phyloP scores from a whole-genome alignment of 2,113 vertebrate species.

The Melanostigma gelatinosum region DNA sequence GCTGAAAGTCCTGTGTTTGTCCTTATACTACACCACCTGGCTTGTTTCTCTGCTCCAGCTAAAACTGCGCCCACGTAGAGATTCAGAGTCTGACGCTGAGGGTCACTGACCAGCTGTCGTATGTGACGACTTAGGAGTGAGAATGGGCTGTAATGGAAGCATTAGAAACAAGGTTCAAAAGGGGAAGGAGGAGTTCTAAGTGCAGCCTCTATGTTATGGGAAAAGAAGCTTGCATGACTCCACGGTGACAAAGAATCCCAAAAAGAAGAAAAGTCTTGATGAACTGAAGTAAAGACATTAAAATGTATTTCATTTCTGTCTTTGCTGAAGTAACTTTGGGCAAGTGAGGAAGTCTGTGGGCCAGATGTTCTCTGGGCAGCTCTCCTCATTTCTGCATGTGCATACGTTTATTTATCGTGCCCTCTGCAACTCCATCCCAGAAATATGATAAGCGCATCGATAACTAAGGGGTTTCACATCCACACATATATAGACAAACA shows the following conservation, averaged over 20 bases:
- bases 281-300: neutral
- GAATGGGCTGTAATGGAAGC: too few relatives aligned
- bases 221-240: neutral
- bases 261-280: neutral
- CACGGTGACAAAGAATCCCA: neutral
- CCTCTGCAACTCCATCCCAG: neutral
- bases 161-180: too few relatives aligned
- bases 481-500: neutral
- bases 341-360: neutral
- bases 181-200: neutral
- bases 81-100: too few relatives aligned
- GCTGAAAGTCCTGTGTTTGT: too few relatives aligned
- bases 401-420: neutral
- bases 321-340: too few relatives aligned
- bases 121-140: too few relatives aligned
- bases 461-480: neutral
- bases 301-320: too few relatives aligned
- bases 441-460: constrained; percentile 1
- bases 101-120: too few relatives aligned
- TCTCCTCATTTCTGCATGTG: neutral
- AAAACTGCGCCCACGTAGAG: too few relatives aligned
- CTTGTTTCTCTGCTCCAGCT: too few relatives aligned
- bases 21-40: too few relatives aligned
- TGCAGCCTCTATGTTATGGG: neutral
- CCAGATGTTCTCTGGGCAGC: neutral